Base-by-base conservation (phyloP, 2,888 invertebrate species). In the Dryocosmus kuriphilus region DNA sequence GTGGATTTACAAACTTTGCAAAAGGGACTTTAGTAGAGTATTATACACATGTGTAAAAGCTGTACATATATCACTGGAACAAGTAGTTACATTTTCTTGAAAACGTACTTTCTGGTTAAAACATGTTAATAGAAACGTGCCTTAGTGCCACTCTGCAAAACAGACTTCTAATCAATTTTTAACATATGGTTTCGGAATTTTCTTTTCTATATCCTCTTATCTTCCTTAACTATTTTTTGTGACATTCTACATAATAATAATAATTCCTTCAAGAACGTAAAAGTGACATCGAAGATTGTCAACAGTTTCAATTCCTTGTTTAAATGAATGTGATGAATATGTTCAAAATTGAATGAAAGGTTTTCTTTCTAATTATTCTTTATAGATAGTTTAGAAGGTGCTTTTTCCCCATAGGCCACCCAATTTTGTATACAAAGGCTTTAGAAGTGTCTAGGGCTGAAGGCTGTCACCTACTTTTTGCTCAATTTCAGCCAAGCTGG, bases 401-500 rank as follows among this genome's bases (percentile, higher is more conserved):
- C 35, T 1, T 35, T 35, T 35, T 35, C 9, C 35, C 35, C 35
- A 55, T 55, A 55, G 55, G 7, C 7, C 22, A 6, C 51, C 6
- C n/a, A 55, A 9, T n/a, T 65, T 67, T 67, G 14, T 46, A 41
- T n/a, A 22, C 14, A 41, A 27, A 24, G n/a, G 67, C 67, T 67
- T 30, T 46, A 46, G 27, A 67, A 65, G 46, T 67, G 27, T 67
- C 27, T 67, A 46, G 27, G 41, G 9, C 67, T 41, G 27, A 19
- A 8, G 67, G 46, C 27, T 46, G 46, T 67, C 27, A 16, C 41
- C 41, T 46, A 46, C 27, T 67, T 67, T 67, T 67, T 24, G 67
- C 27, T 67, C 27, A 67, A 67, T 46, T 67, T 46, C 67, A 67
- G 38, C 46, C 46, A 67, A 67, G 67, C 46, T 67, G 24, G 27